Evolutionary conservation across 2,888 invertebrate species (phyloP), one percentile per base, ranked within the genome.

Genomic region (Drepana falcataria): DNA sequence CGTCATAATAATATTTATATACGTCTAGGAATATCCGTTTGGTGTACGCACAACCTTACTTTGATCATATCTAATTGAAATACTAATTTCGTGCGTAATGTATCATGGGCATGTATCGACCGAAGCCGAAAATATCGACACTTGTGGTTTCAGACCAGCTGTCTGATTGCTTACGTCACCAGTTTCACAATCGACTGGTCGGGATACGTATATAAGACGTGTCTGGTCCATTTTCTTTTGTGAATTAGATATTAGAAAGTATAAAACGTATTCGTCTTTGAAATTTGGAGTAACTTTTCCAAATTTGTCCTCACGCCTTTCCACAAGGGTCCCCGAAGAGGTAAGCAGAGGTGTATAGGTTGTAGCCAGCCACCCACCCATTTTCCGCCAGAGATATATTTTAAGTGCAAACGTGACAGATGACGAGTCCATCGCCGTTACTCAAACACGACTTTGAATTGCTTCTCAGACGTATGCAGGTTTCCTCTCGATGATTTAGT

Each of bases 101-200:
- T 53, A 64, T 51, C 59, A 56, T 41, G 48, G 54, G 52, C 56
- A 64, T 69, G 59, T 65, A 61, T 64, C 48, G 53, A 59, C 65
- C 61, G 57, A 53, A 55, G 60, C 67, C 71, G 56, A 60, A 80
- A 82, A 82, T 83, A 80, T 63, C 58, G 60, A 61, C 81, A 81
- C 81, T 82, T 76, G 76, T 68, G 56, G 53, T 63, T 62, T 61
- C 57, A 65, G 75, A 59, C 79, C 75, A 78, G 77, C 81, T 73
- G 77, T 77, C 75, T 76, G 59, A 53, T 21, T 56, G 35, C 59
- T 73, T 74, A 60, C 83, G 83, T 81, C 81, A 83, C 62, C 34
- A 53, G 58, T 66, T 69, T 68, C 66, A 68, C 71, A 70, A 77
- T 63, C 60, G 48, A 48, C 9, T 9, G 44, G 2, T 9, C 9